Evolutionary conservation across 2,888 invertebrate genomes (phyloP).

Genomic region (Eilema depressum): DNA sequence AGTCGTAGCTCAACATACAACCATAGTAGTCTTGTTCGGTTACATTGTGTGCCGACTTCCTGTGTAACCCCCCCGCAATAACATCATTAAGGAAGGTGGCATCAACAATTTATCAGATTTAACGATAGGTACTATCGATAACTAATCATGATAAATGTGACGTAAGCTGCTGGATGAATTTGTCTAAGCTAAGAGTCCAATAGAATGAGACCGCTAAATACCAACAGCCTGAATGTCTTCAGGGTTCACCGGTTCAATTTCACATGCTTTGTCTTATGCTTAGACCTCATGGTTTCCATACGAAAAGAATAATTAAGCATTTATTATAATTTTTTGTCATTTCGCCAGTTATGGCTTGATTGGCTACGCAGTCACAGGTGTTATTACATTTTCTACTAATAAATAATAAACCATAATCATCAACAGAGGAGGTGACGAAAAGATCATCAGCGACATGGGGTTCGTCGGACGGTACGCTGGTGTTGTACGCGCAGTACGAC

Average conservation of each 20-base stretch:
- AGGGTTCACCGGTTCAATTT: no score
- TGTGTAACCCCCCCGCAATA: neutral
- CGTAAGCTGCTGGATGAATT: neutral
- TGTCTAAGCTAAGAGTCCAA: neutral
- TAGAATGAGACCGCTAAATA: neutral
- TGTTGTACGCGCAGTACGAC: constrained; percentile 95
- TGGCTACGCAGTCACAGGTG: no score
- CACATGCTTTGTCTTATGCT: no score
- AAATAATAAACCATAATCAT: neutral
- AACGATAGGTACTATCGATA: neutral
- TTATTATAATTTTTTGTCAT: no score
- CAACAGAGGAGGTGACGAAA: constrained; percentile 94
- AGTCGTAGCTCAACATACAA: neutral
- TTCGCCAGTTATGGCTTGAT: no score
- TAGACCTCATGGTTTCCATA: no score
- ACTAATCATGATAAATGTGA: neutral
- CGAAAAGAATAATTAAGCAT: no score
- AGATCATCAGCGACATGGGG: constrained; percentile 95
- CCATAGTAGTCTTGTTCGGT: neutral
- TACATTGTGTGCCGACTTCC: neutral
- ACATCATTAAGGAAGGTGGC: neutral
- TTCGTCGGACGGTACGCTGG: constrained; percentile 92
- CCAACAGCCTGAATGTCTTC: no score
- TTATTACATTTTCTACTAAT: neutral
- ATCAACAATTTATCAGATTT: neutral